Conservation (phyloP, 2,113 vertebrate species). For the Ophiodon elongatus region DNA sequence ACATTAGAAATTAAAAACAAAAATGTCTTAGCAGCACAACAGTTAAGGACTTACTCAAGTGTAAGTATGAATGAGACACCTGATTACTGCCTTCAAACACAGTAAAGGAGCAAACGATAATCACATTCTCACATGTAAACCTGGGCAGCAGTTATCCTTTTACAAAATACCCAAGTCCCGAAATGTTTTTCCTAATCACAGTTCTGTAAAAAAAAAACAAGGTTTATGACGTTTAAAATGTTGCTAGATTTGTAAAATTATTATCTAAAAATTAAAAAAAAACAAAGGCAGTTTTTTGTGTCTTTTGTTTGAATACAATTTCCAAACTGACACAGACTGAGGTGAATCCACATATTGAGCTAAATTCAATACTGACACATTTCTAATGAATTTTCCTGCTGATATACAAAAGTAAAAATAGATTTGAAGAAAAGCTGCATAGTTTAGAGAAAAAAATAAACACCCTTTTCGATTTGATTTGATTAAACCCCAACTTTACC, state of each 20-base stretch:
- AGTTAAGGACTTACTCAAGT: not conserved
- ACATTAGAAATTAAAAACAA: not conserved
- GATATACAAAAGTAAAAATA: not conserved
- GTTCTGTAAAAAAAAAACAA: not conserved
- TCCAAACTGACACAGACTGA: conserved; percentile 2
- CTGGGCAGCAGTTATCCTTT: not conserved
- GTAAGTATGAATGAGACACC: not conserved
- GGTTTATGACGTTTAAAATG: not conserved
- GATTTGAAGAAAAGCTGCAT: not conserved
- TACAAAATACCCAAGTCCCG: not conserved
- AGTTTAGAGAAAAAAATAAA: not conserved
- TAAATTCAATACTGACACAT: not conserved
- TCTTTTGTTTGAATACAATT: conserved; percentile 7
- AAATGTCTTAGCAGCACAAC: not conserved
- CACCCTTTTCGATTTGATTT: not conserved
- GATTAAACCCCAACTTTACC: conserved; percentile 7
- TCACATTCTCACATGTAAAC: not conserved
- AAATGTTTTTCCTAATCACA: conserved; percentile 4
- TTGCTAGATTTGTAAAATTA: not conserved
- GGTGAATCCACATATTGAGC: not conserved
- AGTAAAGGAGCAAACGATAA: not conserved
- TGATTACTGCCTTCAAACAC: not conserved
- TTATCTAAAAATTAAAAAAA: no score
- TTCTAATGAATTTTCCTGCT: not conserved
- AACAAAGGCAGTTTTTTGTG: not conserved